Evolutionary conservation across 2,797 vertebrate species (phyloP).

Genomic region (Salarias fasciatus): DNA sequence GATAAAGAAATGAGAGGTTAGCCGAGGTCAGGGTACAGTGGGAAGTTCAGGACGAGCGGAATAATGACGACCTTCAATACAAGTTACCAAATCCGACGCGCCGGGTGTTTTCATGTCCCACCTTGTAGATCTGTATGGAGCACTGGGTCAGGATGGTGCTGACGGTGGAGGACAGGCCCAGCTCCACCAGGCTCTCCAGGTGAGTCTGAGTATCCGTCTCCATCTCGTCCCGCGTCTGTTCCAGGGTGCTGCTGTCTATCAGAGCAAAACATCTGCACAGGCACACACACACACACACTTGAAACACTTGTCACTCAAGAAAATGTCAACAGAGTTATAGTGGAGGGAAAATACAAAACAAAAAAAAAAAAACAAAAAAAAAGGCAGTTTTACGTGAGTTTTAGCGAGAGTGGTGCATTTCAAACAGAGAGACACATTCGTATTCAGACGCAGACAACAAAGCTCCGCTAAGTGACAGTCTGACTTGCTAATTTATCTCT

Average conservation of each 20-base stretch:
- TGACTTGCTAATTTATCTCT: slow-evolving; percentile 59
- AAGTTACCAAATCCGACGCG: no score
- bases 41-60: not conserved
- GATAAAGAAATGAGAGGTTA: slow-evolving; percentile 15
- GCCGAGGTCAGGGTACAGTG: slow-evolving; percentile 3
- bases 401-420: slow-evolving; percentile 45
- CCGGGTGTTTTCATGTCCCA: slow-evolving; percentile 58
- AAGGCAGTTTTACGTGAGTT: slow-evolving; percentile 36
- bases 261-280: slow-evolving; percentile 93
- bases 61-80: slow-evolving; percentile 6
- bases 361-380: not conserved
- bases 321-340: slow-evolving; percentile 43
- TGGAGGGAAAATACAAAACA: slow-evolving; percentile 5
- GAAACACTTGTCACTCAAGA: slow-evolving; percentile 37
- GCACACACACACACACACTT: slow-evolving; percentile 23
- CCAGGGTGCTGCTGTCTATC: slow-evolving; percentile 96
- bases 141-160: slow-evolving; percentile 97
- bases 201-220: slow-evolving; percentile 99
- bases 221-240: slow-evolving; percentile 96
- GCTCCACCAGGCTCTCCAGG: slow-evolving; percentile 94
- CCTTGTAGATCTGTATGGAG: slow-evolving; percentile 95
- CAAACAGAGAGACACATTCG: slow-evolving; percentile 42
- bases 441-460: slow-evolving; percentile 42
- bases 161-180: slow-evolving; percentile 95
- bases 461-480: slow-evolving; percentile 55